phyloP scores from a whole-genome alignment of 2,888 invertebrate genomes.

The Apodemia hepburni region DNA sequence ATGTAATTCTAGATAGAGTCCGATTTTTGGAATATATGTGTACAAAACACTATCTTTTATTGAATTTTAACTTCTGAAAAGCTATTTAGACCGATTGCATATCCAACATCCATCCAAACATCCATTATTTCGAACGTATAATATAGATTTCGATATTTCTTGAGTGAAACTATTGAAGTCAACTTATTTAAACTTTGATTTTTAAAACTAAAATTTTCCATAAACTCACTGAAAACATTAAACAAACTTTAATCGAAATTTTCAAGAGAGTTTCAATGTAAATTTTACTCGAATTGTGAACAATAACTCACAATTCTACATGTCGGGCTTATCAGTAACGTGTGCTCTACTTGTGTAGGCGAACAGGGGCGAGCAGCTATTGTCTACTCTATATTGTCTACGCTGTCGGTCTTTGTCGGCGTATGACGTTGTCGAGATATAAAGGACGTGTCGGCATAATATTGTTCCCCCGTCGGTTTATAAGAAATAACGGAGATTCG shows the following conservation, averaged over 20 bases:
- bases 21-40: no score
- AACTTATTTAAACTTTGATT: no score
- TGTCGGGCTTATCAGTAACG: constrained; percentile 12
- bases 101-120: no score
- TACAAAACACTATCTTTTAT: no score
- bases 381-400: constrained; percentile 14
- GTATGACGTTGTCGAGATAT: constrained; percentile 9
- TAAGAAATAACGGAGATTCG: constrained; percentile 9
- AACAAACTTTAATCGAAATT: neutral
- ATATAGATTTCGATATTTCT: no score
- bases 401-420: constrained; percentile 9
- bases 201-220: neutral
- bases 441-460: constrained; percentile 14
- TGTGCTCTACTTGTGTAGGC: constrained; percentile 12
- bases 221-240: neutral
- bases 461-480: constrained; percentile 10
- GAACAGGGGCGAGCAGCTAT: constrained; percentile 9
- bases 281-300: constrained; percentile 9
- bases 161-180: no score
- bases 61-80: no score
- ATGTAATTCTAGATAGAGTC: no score
- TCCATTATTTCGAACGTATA: no score
- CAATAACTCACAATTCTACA: constrained; percentile 5
- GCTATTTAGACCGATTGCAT: no score
- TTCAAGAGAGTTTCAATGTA: constrained; percentile 2